phyloP scores from a whole-genome alignment of 2,113 vertebrate species.

The Aegithalos caudatus region DNA sequence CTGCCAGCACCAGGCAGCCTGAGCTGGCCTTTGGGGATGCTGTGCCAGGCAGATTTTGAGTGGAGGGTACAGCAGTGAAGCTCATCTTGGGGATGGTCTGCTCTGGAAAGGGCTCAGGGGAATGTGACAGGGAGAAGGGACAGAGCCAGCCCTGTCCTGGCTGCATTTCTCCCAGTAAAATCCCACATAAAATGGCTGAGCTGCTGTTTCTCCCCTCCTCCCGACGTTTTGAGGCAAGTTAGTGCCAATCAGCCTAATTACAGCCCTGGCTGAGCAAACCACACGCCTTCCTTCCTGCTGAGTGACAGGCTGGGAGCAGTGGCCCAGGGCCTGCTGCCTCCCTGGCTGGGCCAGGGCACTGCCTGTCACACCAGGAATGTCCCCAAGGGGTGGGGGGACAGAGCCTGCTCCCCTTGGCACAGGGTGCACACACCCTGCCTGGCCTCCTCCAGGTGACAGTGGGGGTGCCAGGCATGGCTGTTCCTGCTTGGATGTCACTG shows the following conservation, averaged over 20 bases:
- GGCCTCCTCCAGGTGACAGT: not conserved
- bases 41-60: accelerated
- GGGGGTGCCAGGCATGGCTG: accelerated
- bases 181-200: slow-evolving; percentile 15
- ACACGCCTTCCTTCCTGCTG: slow-evolving; percentile 2
- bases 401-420: not conserved
- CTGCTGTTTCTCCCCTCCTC: not conserved
- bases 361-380: accelerated
- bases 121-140: accelerated
- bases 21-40: not conserved
- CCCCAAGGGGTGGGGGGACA: not conserved
- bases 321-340: not conserved
- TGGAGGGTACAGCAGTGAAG: not conserved
- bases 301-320: not conserved
- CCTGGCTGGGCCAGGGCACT: not conserved
- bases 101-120: accelerated
- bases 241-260: slow-evolving; percentile 54
- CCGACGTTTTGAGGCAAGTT: not conserved
- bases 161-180: not conserved
- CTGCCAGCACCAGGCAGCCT: not conserved
- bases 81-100: not conserved
- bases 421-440: accelerated
- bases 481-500: not conserved
- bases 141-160: not conserved
- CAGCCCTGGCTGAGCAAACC: slow-evolving; percentile 5